A percentile compares a stretch with the other conserved stretches of the same genome.
Conservation (phyloP, 2,113 vertebrate genomes). For the Sclerurus mexicanus region DNA sequence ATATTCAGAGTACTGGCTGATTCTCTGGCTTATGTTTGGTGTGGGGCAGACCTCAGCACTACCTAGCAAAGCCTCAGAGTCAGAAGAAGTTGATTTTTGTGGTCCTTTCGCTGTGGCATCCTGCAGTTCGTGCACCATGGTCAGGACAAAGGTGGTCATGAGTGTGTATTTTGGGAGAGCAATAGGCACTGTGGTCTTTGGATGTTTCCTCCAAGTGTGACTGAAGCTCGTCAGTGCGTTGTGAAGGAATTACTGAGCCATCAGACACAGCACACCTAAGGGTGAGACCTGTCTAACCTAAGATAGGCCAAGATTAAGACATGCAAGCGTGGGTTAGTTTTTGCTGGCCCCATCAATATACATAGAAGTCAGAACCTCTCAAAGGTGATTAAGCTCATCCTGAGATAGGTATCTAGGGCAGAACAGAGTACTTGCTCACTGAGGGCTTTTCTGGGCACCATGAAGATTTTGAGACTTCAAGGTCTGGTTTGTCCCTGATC, state of each 20-base stretch:
- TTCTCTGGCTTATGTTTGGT: neutral
- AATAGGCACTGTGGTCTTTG: neutral
- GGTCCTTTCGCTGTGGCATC: neutral
- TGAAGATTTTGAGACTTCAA: neutral
- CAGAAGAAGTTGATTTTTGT: neutral
- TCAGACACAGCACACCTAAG: neutral
- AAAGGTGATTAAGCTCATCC: neutral
- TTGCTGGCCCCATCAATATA: neutral
- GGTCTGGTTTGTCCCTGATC: neutral
- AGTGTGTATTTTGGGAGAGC: neutral
- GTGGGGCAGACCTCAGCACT: neutral
- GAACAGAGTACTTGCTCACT: neutral
- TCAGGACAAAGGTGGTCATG: too few relatives aligned
- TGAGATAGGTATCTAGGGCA: neutral
- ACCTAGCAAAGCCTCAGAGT: neutral
- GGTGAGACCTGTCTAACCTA: neutral
- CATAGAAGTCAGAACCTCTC: neutral
- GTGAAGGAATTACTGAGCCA: neutral
- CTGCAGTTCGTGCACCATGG: neutral
- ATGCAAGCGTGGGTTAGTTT: neutral
- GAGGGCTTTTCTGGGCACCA: neutral
- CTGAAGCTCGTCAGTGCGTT: neutral
- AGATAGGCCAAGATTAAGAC: neutral
- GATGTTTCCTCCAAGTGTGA: neutral
- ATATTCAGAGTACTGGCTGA: neutral